Base-by-base conservation (phyloP, 2,888 invertebrate species). In the Chrysolina americana region DNA sequence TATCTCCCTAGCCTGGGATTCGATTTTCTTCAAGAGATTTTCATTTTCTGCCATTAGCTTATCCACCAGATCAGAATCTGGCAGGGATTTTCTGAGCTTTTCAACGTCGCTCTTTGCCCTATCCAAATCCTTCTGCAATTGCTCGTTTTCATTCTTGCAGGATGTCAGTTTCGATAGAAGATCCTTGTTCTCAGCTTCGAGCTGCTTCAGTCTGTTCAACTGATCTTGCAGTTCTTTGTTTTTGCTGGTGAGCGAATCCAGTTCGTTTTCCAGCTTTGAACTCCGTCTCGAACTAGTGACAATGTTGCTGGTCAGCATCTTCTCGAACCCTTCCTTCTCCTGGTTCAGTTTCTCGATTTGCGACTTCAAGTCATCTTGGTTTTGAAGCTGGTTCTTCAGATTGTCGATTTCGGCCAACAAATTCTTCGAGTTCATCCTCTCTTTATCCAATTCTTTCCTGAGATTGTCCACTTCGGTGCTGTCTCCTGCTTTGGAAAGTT, bases 21-120 rank as follows among this genome's bases (percentile, higher is more conserved):
- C 82, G 6, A 84, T 72, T 78, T 84, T 81, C 71, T 81, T 79
- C 53, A 81, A 70, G 15, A 85, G 73, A 41, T 81, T 79, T 15
- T 83, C 82, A 47, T 83, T 82, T 76, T 86, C 84, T 73, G 80
- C 77, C 41, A 73, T 79, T 44, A 85, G 68, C 15, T 74, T 74
- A 23, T 81, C 79, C 13, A 81, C 41, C 65, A 77, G 63, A 50
- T 75, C 59, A 4, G 68, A 36, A 70, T 79, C 79, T 5, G 68
- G 73, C 11, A 69, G 11, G 0, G 66, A 13, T 44, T 75, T 74
- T 70, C 71, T 77, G 2, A 83, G 83, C 63, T 81, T 81, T 6
- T 73, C 79, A 41, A 84, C 48, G 19, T 71, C 68, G 8, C 23
- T 4, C 28, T 71, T 71, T 2, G 48, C 17, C 69, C 77, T 73